Conservation (phyloP, 2,113 vertebrate species). For the Psammodynastes pulverulentus region DNA sequence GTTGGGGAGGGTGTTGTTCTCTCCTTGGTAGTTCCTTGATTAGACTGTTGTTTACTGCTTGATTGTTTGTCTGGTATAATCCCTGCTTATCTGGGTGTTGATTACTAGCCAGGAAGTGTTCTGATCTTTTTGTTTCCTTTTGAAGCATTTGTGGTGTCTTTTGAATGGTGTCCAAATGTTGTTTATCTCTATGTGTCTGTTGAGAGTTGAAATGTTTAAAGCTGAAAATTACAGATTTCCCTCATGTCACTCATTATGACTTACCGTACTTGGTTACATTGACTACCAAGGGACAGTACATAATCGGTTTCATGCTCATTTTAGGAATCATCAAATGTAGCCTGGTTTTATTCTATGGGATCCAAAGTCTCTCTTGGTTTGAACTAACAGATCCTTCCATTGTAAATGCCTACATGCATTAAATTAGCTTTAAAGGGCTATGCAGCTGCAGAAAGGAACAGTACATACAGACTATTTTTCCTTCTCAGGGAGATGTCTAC, state of each 20-base stretch:
- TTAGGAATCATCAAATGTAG: background rate
- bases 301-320: background rate
- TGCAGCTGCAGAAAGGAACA: background rate
- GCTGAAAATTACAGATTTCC: conserved; percentile 57
- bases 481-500: background rate
- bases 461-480: background rate
- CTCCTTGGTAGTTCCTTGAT: background rate
- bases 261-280: conserved; percentile 34
- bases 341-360: background rate
- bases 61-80: background rate
- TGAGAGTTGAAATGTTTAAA: background rate
- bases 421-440: background rate
- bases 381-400: background rate
- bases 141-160: background rate
- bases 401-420: background rate
- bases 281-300: background rate
- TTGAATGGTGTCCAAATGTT: background rate
- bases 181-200: background rate
- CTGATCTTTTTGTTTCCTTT: background rate
- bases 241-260: conserved; percentile 44
- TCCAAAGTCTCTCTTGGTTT: background rate
- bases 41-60: background rate
- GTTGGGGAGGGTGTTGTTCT: background rate
- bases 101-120: background rate
- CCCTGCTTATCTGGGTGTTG: background rate